Conservation (phyloP, 2,888 invertebrate genomes). For the Caenorhabditis sinica region DNA sequence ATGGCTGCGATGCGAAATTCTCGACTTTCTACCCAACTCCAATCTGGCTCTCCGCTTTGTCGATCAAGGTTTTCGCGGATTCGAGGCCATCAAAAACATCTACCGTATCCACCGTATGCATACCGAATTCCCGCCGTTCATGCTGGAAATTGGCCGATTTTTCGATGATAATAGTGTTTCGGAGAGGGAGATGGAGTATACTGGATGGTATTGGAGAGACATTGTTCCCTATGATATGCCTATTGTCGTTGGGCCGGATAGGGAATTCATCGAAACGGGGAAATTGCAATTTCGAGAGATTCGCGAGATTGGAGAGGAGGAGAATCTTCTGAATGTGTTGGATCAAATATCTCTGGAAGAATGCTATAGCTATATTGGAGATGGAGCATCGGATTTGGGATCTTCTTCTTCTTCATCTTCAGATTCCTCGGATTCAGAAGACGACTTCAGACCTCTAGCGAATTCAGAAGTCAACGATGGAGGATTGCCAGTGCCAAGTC, state of each 20-base stretch:
- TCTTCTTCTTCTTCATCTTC: background rate
- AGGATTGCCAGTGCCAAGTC: background rate
- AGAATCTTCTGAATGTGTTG: slow-evolving; percentile 25
- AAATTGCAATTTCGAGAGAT: slow-evolving; percentile 14
- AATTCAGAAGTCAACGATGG: no score
- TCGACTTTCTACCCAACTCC: background rate
- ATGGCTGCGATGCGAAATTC: slow-evolving; percentile 32
- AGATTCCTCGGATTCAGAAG: background rate
- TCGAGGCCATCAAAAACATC: slow-evolving; percentile 7
- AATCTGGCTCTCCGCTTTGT: slow-evolving; percentile 12
- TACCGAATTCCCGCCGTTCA: background rate
- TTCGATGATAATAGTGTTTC: background rate
- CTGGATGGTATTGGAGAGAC: background rate
- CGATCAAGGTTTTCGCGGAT: slow-evolving; percentile 16
- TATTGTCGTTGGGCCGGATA: slow-evolving; percentile 13
- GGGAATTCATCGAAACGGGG: slow-evolving; percentile 28
- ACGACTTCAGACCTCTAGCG: background rate
- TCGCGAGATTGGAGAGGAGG: background rate
- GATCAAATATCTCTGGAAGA: background rate
- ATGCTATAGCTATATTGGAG: background rate
- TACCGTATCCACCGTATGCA: background rate
- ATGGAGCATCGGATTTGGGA: background rate
- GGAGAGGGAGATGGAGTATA: slow-evolving; percentile 1
- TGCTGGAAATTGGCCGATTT: slow-evolving; percentile 6
- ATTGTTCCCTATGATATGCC: slow-evolving; percentile 40